A percentile compares a stretch with the other conserved stretches of the same genome.
phyloP scores from a whole-genome alignment of 2,113 vertebrate genomes.

The Fulmarus glacialis region DNA sequence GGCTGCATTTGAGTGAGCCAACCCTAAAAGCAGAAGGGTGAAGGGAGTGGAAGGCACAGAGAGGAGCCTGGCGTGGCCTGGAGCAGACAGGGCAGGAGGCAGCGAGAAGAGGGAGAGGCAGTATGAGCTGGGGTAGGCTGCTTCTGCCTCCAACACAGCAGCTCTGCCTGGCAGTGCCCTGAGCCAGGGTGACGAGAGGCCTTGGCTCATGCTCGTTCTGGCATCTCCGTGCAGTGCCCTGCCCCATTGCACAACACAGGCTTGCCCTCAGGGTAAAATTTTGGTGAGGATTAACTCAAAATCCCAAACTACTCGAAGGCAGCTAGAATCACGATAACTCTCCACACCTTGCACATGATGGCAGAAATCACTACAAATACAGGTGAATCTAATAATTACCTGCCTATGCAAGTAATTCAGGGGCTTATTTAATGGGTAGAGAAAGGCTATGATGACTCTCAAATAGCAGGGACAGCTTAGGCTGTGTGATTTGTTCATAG shows the following conservation, averaged over 20 bases:
- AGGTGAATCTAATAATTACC: background rate
- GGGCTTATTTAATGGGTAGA: background rate
- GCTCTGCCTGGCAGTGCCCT: background rate
- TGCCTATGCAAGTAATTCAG: background rate
- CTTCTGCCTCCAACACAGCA: fast-evolving
- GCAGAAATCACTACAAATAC: background rate
- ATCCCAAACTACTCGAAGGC: background rate
- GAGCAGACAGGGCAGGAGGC: background rate
- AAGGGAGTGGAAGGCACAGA: background rate
- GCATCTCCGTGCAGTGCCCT: background rate
- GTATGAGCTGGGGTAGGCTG: background rate
- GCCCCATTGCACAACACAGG: background rate
- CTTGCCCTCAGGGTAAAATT: background rate
- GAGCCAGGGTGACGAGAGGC: background rate
- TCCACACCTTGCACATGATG: background rate
- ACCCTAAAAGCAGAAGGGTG: background rate
- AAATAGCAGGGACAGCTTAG: background rate
- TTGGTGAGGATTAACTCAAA: background rate
- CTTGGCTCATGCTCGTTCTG: background rate
- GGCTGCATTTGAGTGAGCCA: background rate
- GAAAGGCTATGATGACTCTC: fast-evolving
- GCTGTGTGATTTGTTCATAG: background rate
- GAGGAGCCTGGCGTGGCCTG: background rate
- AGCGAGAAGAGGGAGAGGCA: background rate
- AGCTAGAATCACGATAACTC: background rate